Evolutionary conservation across 2,888 invertebrate genomes (phyloP), one percentile per base, ranked within the genome.

Genomic region (Quadriops clusia): DNA sequence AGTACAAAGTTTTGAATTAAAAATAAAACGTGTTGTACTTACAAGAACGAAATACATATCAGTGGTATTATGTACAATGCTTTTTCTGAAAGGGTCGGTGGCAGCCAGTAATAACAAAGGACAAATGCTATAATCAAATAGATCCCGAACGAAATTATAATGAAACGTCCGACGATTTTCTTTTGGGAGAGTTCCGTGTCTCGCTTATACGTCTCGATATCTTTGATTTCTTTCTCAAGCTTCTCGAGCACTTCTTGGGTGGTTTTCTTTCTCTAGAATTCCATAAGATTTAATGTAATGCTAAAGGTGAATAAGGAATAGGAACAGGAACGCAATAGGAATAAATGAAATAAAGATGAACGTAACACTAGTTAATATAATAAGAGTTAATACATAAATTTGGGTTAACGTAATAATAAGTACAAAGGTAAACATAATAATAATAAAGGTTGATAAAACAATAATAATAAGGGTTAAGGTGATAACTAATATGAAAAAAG

Each of bases 11-110:
- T 7, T 9, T 17, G 10, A n/a, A 15, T 10, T 6, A 15, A 8
- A 11, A 9, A 16, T 12, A 9, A 13, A 16, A 17, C 10, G 10
- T 18, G 8, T 8, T 26, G 13, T 20, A 51, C 87, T 81, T 63
- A 93, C 91, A 91, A 54, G 33, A 89, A 51, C 30, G 91, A 89
- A 50, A 90, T 76, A 30, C 84, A 64, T 14, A 90, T 58, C 30
- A 91, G 62, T 10, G 89, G 89, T 33, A 78, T 72, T 8, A 81
- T 74, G 56, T 84, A 84, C 39, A 84, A 63, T 32, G 86, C 51
- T 36, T 78, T 73, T 44, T 84, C 78, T 38, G 73, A 64, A 64
- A 81, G 72, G 44, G 78, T 75, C 32, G 76, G 74, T 34, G 82
- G 79, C 37, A 85, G 81, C 42, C 79, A 85, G 45, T 77, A 78